Evolutionary conservation across 2,888 invertebrate genomes (phyloP), one percentile per base, ranked within the genome.

Genomic region (Lissocephala sabroskyi): DNA sequence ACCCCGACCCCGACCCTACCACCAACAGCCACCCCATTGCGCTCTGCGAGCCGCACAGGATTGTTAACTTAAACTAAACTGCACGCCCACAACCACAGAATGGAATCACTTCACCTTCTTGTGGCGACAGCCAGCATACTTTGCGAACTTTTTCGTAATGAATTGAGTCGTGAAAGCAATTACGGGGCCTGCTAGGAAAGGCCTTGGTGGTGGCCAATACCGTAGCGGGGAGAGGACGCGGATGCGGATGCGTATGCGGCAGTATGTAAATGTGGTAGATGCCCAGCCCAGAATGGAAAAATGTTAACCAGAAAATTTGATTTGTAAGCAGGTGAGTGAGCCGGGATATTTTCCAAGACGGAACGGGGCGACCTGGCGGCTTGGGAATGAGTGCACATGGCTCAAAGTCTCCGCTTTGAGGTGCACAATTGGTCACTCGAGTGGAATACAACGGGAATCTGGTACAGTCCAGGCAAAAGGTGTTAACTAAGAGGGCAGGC

Each of bases 141-240:
- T 30, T 37, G 36, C 16, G 10, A 45, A 45, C 37, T 45, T 45
- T 45, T 28, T 28, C 28, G 37, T 45, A 45, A 45, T 45, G 45
- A 45, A 45, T 45, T 45, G 45, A 45, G 36, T 45, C 29, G 35
- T 45, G 45, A 45, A 45, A 45, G 45, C 45, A 45, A 45, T 45
- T 45, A 45, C 18, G 36, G 2, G 18, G 26, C 37, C 30, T 29
- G 42, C 18, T 30, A 23, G 40, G 26, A 10, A 13, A 35, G 4
- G 16, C 10, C 35, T 35, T 13, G 35, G 13, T 16, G 13, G 16
- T 16, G 35, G 35, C 14, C n/a, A n/a, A n/a, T n/a, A n/a, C n/a
- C n/a, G n/a, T n/a, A n/a, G n/a, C n/a, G 11, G 5, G 13, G 13
- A 32, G n/a, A 11, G 30, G 2, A 1, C 13, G 3, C 9, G 30